Evolutionary conservation across 1,140 invertebrate species (phyloP), one percentile per base, ranked within the genome.

Genomic region (Caenorhabditis briggsae): DNA sequence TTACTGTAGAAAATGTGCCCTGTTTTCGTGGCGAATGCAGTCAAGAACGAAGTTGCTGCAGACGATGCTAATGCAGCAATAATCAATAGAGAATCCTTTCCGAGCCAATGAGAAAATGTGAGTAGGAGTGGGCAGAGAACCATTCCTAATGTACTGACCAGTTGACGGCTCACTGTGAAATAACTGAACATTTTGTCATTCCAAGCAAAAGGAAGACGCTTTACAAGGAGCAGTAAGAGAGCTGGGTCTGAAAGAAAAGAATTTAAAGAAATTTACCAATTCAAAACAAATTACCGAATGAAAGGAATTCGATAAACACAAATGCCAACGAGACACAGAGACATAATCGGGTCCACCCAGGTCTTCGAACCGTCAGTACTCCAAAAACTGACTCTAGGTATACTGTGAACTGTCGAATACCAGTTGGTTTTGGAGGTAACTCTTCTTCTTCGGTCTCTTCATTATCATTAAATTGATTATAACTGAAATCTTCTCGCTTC

Each of bases 281-380:
- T 41, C 12, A 5, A 0, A 58, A 46, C 16, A 8, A 58, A 53
- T 88, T 85, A 88, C 88, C 88, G 11, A 88, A 41, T 0, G 86
- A 83, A 8, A 88, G 61, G 58, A 88, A 88, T 55, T 88, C 88
- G 16, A 88, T 70, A 53, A 88, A 88, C 14, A 88, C 88, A 46
- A 88, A 88, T 33, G 89, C 41, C 12, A 88, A 25, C 11, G 88
- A 88, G 5, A 88, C 64, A 82, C 58, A 82, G 18, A 88, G 70
- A 58, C 88, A 88, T 23, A 88, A 56, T 61, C 88, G 64, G 0
- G 88, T 88, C 82, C 70, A 88, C 33, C 88, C 88, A 5, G 86
- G 82, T 18, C 88, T n/a, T 48, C 83, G 56, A 11, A 74, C 88
- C 11, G 56, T 65, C 25, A 88, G 56, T 48, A 88, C 88, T 56